These are phyloP conservation scores for Imbricaverruca yamaguchii DNA, from an alignment of 2,888 invertebrate species.

Conservation along the genomic window DNA sequence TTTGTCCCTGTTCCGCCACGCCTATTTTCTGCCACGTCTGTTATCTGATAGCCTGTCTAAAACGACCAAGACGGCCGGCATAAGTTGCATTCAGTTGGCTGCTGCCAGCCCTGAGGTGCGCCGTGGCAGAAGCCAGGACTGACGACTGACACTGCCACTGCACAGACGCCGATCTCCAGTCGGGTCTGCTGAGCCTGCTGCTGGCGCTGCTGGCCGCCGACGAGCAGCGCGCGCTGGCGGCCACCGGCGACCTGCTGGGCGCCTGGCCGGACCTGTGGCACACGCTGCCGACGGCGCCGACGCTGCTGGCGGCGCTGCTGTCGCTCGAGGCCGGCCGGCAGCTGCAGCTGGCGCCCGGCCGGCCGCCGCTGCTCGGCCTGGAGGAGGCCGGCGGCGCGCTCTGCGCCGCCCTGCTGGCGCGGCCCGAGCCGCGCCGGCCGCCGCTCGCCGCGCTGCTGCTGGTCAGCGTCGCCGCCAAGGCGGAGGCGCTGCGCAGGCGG, in stretches of 20 bases:
- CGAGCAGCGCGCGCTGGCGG: not conserved
- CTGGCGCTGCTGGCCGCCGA: not conserved
- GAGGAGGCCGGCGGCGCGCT: not conserved
- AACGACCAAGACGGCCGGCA: too few relatives aligned
- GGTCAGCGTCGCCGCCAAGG: constrained; percentile 7
- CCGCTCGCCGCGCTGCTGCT: constrained; percentile 7
- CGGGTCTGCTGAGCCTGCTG: not conserved
- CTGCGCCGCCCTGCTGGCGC: not conserved
- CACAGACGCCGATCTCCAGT: not conserved
- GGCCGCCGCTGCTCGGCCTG: constrained; percentile 11
- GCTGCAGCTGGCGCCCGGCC: not conserved
- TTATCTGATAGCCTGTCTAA: too few relatives aligned
- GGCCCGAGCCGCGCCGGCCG: not conserved
- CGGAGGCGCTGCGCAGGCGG: not conserved
- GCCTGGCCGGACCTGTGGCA: not conserved
- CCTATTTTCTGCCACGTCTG: too few relatives aligned
- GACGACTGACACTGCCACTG: too few relatives aligned
- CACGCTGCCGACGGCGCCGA: not conserved
- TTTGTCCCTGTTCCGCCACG: too few relatives aligned
- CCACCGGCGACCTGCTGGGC: not conserved
- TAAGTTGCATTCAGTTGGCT: too few relatives aligned
- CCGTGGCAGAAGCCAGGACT: too few relatives aligned
- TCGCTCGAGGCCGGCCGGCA: not conserved
- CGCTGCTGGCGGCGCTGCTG: not conserved
- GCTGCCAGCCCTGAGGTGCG: too few relatives aligned